Evolutionary conservation across 2,888 invertebrate species (phyloP).

Genomic region (Glomeris marginata): DNA sequence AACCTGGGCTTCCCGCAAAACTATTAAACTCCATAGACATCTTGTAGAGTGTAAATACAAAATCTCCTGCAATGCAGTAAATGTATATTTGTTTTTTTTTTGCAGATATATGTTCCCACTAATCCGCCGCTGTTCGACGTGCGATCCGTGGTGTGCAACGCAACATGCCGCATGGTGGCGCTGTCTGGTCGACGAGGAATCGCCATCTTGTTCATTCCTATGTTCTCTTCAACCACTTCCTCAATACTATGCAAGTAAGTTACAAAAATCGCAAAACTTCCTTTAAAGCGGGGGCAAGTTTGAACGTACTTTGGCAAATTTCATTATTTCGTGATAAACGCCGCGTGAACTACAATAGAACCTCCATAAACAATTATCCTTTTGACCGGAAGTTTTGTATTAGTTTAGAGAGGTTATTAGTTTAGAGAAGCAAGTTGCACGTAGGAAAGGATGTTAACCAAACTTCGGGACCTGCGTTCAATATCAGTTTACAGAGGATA

Average conservation of each 20-base stretch:
- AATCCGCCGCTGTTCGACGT: conserved; percentile 53
- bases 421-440: too few species aligned
- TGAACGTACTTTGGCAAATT: too few species aligned
- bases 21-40: background rate
- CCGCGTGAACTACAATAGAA: too few species aligned
- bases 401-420: too few species aligned
- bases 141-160: conserved; percentile 47
- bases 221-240: conserved; percentile 34
- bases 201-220: conserved; percentile 52
- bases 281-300: too few species aligned
- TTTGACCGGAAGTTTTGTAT: too few species aligned
- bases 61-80: background rate
- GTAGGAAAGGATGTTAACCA: too few species aligned
- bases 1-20: background rate
- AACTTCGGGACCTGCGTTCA: too few species aligned
- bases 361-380: too few species aligned
- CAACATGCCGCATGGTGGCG: conserved; percentile 48
- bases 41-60: background rate
- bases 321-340: too few species aligned
- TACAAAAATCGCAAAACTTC: too few species aligned
- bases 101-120: conserved; percentile 52
- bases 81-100: conserved; percentile 21
- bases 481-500: too few species aligned
- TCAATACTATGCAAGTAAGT: background rate
- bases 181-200: conserved; percentile 55